phyloP scores from a whole-genome alignment of 2,797 vertebrate genomes.

The Cyclura pinguis region DNA sequence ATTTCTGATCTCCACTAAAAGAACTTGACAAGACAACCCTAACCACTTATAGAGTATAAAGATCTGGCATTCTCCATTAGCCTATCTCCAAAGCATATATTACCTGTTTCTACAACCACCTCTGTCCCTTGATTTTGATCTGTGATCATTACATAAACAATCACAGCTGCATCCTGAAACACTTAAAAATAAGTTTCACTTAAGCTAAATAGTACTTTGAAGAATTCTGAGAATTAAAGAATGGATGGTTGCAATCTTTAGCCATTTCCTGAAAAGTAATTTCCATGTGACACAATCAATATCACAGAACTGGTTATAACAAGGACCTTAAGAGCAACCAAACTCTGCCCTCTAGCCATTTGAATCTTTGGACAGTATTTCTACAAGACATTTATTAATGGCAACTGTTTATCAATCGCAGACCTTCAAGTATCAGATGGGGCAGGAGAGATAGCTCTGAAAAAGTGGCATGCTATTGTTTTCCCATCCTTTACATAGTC shows the following conservation, averaged over 20 bases:
- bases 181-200: not conserved
- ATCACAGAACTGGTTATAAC: not conserved
- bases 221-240: not conserved
- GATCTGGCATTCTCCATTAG: not conserved
- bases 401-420: not conserved
- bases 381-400: not conserved
- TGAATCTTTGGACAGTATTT: not conserved
- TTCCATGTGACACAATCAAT: not conserved
- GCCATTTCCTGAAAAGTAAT: not conserved
- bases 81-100: not conserved
- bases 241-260: not conserved
- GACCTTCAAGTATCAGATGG: not conserved
- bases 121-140: too few species aligned
- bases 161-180: not conserved
- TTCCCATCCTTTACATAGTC: not conserved
- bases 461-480: not conserved
- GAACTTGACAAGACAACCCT: not conserved
- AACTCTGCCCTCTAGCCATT: not conserved
- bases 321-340: not conserved
- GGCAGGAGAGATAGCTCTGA: too few species aligned
- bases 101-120: not conserved
- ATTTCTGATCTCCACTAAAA: not conserved
- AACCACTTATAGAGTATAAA: not conserved
- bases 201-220: not conserved
- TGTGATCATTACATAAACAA: not conserved